A percentile compares a stretch with the other conserved stretches of the same genome.
These are phyloP conservation scores for Gouania willdenowi DNA, from an alignment of 2,797 vertebrate genomes.

Conservation along the genomic window DNA sequence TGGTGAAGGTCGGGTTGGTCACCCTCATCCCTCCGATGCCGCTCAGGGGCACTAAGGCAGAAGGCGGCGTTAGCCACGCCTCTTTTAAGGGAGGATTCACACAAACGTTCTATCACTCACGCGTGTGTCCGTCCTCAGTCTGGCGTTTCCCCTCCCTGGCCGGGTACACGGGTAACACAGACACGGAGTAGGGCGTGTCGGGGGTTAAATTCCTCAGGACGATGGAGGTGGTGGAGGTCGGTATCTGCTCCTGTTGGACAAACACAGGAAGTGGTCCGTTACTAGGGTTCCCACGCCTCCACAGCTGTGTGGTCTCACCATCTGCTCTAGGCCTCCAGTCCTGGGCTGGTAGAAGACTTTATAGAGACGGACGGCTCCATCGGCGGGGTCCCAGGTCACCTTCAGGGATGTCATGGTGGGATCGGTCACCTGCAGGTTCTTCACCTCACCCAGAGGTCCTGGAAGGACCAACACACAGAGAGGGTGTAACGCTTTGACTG, in stretches of 20 bases:
- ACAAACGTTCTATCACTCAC: conserved; percentile 70
- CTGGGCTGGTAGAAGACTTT: conserved; percentile 86
- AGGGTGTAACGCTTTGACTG: too few species aligned
- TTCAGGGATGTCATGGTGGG: conserved; percentile 91
- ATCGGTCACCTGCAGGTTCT: conserved; percentile 84
- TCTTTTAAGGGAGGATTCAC: too few species aligned
- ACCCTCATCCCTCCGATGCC: conserved; percentile 85
- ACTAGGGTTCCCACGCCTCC: too few species aligned
- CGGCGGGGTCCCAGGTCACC: conserved; percentile 90
- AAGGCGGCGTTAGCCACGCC: too few species aligned
- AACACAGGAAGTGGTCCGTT: neutral
- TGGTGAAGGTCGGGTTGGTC: conserved; percentile 86
- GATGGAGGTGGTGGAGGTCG: conserved; percentile 78
- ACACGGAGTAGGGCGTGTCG: conserved; percentile 85
- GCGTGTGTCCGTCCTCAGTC: conserved; percentile 87
- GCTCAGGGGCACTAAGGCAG: conserved; percentile 87
- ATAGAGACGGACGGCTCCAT: conserved; percentile 91
- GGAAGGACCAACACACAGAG: neutral
- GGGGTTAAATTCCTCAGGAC: conserved; percentile 88
- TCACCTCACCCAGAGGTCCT: conserved; percentile 87
- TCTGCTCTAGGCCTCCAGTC: conserved; percentile 82
- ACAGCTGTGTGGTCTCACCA: conserved; percentile 69
- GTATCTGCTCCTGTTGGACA: conserved; percentile 78
- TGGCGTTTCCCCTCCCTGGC: conserved; percentile 88
- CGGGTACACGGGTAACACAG: conserved; percentile 83